Base-by-base conservation (phyloP, 2,797 vertebrate genomes). In the Brotula barbata region DNA sequence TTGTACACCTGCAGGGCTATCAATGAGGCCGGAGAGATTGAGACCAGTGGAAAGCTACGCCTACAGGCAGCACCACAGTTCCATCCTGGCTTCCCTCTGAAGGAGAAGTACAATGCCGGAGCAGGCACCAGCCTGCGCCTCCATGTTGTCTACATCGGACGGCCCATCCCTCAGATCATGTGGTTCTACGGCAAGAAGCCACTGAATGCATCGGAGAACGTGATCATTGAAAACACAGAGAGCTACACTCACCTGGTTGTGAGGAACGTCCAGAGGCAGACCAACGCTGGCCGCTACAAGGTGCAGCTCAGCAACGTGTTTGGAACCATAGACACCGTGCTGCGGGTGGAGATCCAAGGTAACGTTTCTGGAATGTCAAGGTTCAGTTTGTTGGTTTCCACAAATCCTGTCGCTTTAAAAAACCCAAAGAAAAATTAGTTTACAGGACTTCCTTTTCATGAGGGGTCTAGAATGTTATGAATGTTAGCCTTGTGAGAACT, bases 331-430 rank as follows among this genome's bases (percentile, higher is more conserved):
- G 96, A 98, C 63, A 94, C 95, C 21, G 71, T 81, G 16, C 92
- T 98, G 25, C 90, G 93, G 62, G 97, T 99, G 78, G 96, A 98
- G 91, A 98, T 99, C 86, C 96, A 97, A 97, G 97, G 97, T 99
- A 94, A 89, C 48, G 25, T 28, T 33, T 33, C 31, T 33, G 6
- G 31, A 33, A 33, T 33, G 31, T 33, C 11, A 3, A 4, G 25
- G 31, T 2, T 33, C 31, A 33, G 31, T 33, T 11, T n/a, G n/a
- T n/a, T n/a, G n/a, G n/a, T n/a, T n/a, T n/a, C n/a, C n/a, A n/a
- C n/a, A n/a, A n/a, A n/a, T n/a, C n/a, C n/a, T n/a, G n/a, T n/a
- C n/a, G n/a, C n/a, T n/a, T n/a, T n/a, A n/a, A n/a, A n/a, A n/a
- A n/a, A n/a, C n/a, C n/a, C n/a, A n/a, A n/a, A n/a, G n/a, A n/a